A percentile compares a stretch with the other conserved stretches of the same genome.
Evolutionary conservation across 2,888 invertebrate species (phyloP).

Genomic region (Drosophila paranaensis): DNA sequence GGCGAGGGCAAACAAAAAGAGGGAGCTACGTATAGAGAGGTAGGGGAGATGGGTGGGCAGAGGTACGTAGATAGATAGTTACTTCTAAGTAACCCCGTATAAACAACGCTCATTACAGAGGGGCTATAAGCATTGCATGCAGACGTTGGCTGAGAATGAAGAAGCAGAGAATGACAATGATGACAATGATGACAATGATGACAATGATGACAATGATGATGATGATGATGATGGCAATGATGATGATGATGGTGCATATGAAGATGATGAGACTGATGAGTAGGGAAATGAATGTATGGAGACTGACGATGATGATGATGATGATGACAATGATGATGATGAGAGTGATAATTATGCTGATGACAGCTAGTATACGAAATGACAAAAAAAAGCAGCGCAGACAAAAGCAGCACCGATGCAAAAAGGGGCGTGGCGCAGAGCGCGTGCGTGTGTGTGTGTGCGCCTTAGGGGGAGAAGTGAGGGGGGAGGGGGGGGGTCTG

Average conservation of each 20-base stretch:
- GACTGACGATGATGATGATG: conserved; percentile 20
- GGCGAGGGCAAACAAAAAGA: not conserved
- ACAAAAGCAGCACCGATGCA: conserved; percentile 10
- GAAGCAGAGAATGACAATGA: conserved; percentile 19
- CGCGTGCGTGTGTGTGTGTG: conserved; percentile 10
- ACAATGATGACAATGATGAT: conserved; percentile 14
- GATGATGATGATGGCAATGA: conserved; percentile 15
- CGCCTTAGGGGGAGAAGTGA: conserved; percentile 1
- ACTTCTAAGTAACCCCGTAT: conserved; percentile 59
- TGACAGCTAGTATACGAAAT: conserved; percentile 48
- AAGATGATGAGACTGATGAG: conserved; percentile 19
- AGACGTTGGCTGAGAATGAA: conserved; percentile 26
- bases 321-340: conserved; percentile 15
- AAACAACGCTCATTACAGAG: conserved; percentile 67
- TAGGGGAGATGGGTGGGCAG: conserved; percentile 1
- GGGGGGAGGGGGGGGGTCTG: conserved; percentile 19
- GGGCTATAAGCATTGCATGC: conserved; percentile 58
- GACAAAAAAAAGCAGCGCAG: conserved; percentile 42
- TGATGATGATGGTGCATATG: conserved; percentile 6
- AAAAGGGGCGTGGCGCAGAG: conserved; percentile 2
- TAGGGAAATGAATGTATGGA: conserved; percentile 6
- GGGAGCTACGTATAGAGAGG: not conserved
- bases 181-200: conserved; percentile 12
- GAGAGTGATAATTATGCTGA: conserved; percentile 16
- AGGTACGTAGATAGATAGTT: conserved; percentile 6